phyloP scores from a whole-genome alignment of 2,888 invertebrate species.

The Stictocephala bisonia region DNA sequence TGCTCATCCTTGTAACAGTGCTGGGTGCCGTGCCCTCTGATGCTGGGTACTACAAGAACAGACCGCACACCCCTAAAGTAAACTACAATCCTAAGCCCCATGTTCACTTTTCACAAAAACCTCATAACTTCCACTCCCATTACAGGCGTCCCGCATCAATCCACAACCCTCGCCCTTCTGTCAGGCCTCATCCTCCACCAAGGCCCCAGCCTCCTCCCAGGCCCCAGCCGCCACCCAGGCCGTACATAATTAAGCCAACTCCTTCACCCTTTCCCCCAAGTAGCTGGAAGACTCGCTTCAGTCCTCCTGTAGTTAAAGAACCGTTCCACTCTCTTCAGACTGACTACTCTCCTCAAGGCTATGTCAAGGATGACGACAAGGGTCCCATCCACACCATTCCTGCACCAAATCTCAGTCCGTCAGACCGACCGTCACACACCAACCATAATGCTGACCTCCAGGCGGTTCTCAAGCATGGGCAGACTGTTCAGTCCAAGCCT shows the following conservation, averaged over 20 bases:
- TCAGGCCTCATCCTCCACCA: constrained; percentile 61
- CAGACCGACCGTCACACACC: constrained; percentile 52
- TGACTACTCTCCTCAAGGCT: constrained; percentile 43
- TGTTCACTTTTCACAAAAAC: constrained; percentile 52
- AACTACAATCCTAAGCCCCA: constrained; percentile 55
- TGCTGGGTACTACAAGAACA: constrained; percentile 50
- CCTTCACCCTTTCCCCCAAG: constrained; percentile 54
- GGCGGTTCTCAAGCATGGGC: constrained; percentile 52
- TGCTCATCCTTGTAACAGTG: neutral
- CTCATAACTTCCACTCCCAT: constrained; percentile 59
- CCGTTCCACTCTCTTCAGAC: constrained; percentile 51
- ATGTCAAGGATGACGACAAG: constrained; percentile 63
- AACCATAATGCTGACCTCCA: constrained; percentile 49
- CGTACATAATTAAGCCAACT: constrained; percentile 61
- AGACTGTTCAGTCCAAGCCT: neutral
- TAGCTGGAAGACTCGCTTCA: constrained; percentile 47
- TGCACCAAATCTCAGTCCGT: constrained; percentile 80
- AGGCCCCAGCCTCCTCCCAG: constrained; percentile 59
- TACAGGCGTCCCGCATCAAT: constrained; percentile 57
- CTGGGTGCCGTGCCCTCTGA: constrained; percentile 2
- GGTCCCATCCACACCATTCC: constrained; percentile 89
- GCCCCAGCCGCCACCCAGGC: constrained; percentile 62
- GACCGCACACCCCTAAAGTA: constrained; percentile 50
- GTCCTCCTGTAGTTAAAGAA: constrained; percentile 55
- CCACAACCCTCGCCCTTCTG: constrained; percentile 64